Base-by-base conservation (phyloP, 2,888 invertebrate species). In the Diarsia brunnea region DNA sequence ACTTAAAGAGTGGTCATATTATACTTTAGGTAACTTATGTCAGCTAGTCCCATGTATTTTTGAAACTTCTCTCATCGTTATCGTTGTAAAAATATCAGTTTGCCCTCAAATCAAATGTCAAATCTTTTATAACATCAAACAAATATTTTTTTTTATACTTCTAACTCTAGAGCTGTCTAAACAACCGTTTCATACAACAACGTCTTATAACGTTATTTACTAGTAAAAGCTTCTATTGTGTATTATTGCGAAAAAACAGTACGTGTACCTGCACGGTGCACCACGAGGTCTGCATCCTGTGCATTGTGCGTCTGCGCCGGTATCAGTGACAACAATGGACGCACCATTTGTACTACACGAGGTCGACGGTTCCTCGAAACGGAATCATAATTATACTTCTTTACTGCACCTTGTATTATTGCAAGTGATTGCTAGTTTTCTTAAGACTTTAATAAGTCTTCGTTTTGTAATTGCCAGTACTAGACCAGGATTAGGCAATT, bases 231-330 rank as follows among this genome's bases (percentile, higher is more conserved):
- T 45, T 47, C 58, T 73, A 87, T 84, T 87, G 85, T 84, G 79
- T 81, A 53, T 64, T 81, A 75, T 89, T 90, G 91, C 92, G 61
- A 82, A 91, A 92, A 92, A 91, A 88, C 83, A 68, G 31, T 82
- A 78, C 85, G 85, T 87, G 89, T 92, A 91, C 91, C 91, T 92
- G 91, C 60, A 60, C 31, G 27, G 60, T 31, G 60, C 82, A 79
- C 77, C 88, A 87, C 88, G 87, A 88, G 87, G 78, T 80, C 63
- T 72, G 86, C 90, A 92, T 94, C 94, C 94, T 92, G 93, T 92
- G 88, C 83, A 89, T 93, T 93, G 91, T 93, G 82, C 73, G 70
- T 81, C 67, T 38, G 76, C 72, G 71, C 82, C 68, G 47, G 76
- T 84, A 85, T 86, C 88, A 75, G 83, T 86, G 85, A 82, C 87